Base-by-base conservation (phyloP, 2,888 invertebrate genomes). In the Lacanobia oleracea region DNA sequence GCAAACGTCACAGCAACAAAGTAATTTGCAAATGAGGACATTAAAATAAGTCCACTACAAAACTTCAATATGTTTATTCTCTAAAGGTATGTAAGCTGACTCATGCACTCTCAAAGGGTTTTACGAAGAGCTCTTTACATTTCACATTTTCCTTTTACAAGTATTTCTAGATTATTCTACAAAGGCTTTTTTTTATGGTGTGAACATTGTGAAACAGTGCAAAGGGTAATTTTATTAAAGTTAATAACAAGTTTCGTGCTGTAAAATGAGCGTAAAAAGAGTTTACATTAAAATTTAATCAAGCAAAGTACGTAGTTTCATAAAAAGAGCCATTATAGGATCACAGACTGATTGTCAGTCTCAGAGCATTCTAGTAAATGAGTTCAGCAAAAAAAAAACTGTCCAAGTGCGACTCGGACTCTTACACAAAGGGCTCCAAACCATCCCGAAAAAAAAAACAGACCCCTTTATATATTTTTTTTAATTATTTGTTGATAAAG, bases 221-320 rank as follows among this genome's bases (percentile, higher is more conserved):
- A 68, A 53, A 68, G 14, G 43, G 7, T 53, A 68, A 80, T 65
- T 67, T 40, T 21, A 62, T 67, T 50, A 64, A 61, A 50, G 12
- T n/a, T 54, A 54, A 62, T 77, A 62, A 81, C 61, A 81, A 50
- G 21, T 57, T 45, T 7, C 51, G 33, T 7, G 50, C 45, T 72
- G 50, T 43, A 27, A 57, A 48, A 66, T 56, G 48, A 23, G 45
- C 57, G 48, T 56, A 45, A 53, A 59, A 33, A 60, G 16, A 65
- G 57, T 80, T 77, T 51, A 67, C 63, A 75, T 75, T 83, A 84
- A 65, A 82, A 75, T 75, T 83, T 83, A 65, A 82, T 82, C 75
- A 72, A 65, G 71, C 51, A 73, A 61, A 37, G 59, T 67, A 51
- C 12, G 14, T 33, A 57, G 59, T 67, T 70, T 54, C 50, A 62